Percentiles rank a stretch among this genome's conserved stretches.
Conservation (phyloP, 2,113 vertebrate species). For the Campylorhamphus procurvoides region DNA sequence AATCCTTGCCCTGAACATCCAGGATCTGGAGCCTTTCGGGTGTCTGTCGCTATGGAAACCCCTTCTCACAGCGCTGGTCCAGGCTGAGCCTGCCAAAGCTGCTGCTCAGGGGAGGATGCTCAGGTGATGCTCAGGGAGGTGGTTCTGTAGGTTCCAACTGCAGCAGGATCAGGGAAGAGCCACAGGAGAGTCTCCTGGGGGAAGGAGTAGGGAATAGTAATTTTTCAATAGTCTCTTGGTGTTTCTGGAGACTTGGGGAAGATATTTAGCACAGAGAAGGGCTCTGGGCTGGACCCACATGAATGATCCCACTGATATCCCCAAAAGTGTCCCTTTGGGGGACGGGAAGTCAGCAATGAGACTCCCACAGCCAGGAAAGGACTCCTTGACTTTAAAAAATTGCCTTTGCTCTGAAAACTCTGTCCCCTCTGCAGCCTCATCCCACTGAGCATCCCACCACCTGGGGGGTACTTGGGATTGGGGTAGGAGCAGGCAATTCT, state of each 20-base stretch:
- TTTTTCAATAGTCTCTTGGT: background rate
- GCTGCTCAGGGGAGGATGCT: background rate
- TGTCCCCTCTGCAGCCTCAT: background rate
- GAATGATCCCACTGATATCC: background rate
- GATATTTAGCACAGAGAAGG: background rate
- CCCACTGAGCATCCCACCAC: background rate
- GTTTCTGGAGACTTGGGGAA: background rate
- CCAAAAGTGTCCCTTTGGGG: background rate
- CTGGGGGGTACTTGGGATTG: accelerated
- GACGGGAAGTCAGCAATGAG: background rate
- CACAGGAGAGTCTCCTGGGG: accelerated
- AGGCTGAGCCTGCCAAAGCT: background rate
- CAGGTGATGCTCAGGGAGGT: background rate
- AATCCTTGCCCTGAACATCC: background rate
- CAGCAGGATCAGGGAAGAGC: accelerated
- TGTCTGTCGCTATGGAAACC: slow-evolving; percentile 28
- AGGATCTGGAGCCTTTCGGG: background rate
- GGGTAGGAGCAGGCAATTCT: background rate
- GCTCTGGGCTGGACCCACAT: background rate
- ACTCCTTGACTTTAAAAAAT: accelerated
- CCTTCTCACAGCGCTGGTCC: background rate
- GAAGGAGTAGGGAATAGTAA: background rate
- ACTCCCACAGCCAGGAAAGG: background rate
- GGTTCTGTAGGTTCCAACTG: background rate
- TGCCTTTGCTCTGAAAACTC: background rate